These are phyloP conservation scores for Teleopsis dalmanni DNA, from an alignment of 1,140 invertebrate species.

Conservation along the genomic window DNA sequence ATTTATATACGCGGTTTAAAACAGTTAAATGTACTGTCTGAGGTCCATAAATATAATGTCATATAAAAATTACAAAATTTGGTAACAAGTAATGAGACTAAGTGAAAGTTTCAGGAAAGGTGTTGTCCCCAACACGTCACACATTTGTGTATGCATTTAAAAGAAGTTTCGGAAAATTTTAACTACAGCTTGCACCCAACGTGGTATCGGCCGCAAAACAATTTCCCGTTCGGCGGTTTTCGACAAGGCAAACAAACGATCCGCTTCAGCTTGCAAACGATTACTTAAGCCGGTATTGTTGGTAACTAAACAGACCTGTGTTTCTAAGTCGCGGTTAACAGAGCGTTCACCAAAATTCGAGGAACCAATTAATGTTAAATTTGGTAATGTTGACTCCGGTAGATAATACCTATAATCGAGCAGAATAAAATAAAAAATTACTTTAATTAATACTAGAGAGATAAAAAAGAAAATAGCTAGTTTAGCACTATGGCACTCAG, in stretches of 20 bases:
- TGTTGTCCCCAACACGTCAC: too few species aligned
- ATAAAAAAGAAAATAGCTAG: neutral
- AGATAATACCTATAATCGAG: conserved; percentile 55
- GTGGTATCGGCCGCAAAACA: conserved; percentile 46
- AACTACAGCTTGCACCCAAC: conserved; percentile 57
- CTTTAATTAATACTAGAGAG: neutral
- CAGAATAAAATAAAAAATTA: neutral
- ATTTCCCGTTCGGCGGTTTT: conserved; percentile 50
- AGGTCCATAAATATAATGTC: too few species aligned
- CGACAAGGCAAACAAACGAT: conserved; percentile 55
- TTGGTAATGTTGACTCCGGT: conserved; percentile 58
- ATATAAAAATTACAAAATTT: too few species aligned
- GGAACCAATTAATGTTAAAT: conserved; percentile 85
- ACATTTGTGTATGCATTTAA: too few species aligned
- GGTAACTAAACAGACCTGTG: conserved; percentile 83
- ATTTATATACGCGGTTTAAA: too few species aligned
- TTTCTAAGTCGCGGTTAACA: conserved; percentile 86
- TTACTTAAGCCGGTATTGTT: conserved; percentile 64
- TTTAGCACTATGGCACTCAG: too few species aligned
- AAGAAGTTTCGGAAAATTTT: conserved; percentile 57
- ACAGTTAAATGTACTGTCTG: too few species aligned
- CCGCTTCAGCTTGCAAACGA: conserved; percentile 58
- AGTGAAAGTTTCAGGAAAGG: too few species aligned
- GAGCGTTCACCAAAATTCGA: conserved; percentile 93
- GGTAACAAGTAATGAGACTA: too few species aligned